A percentile compares a stretch with the other conserved stretches of the same genome.
Conservation (phyloP, 2,888 invertebrate species). For the Elysia crispata region DNA sequence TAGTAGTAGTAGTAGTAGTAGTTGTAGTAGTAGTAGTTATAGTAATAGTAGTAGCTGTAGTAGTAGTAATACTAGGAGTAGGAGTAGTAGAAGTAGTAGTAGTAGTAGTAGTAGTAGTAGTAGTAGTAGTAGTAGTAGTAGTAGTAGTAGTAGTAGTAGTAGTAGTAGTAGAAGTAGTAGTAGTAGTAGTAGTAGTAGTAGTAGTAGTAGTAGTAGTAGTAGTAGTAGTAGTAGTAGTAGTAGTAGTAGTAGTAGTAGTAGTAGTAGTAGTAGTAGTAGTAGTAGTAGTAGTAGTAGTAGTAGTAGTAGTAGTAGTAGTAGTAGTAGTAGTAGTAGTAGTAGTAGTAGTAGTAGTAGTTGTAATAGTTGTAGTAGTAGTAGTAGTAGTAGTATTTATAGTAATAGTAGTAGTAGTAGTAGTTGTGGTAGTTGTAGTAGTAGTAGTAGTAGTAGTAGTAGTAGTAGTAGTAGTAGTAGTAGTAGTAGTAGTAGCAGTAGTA, state of each 20-base stretch:
- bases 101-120: slow-evolving; percentile 9
- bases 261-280: slow-evolving; percentile 9
- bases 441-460: slow-evolving; percentile 9
- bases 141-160: slow-evolving; percentile 9
- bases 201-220: slow-evolving; percentile 4
- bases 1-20: slow-evolving; percentile 1
- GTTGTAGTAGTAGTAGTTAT: background rate
- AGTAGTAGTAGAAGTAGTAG: slow-evolving; percentile 1
- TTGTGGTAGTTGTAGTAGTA: too few species aligned
- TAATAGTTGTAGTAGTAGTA: too few species aligned
- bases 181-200: slow-evolving; percentile 4
- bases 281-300: slow-evolving; percentile 9
- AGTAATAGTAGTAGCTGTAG: too few species aligned
- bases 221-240: slow-evolving; percentile 9
- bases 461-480: slow-evolving; percentile 9
- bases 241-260: slow-evolving; percentile 4
- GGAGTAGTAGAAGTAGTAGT: too few species aligned
- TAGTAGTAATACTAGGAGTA: too few species aligned
- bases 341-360: slow-evolving; percentile 9
- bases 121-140: slow-evolving; percentile 9
- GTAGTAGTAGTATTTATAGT: too few species aligned
- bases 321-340: slow-evolving; percentile 9
- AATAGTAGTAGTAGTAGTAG: too few species aligned
- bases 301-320: background rate
- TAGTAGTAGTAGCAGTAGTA: background rate